Conservation (phyloP, 2,797 vertebrate species). For the Percopsis omiscomaycus region DNA sequence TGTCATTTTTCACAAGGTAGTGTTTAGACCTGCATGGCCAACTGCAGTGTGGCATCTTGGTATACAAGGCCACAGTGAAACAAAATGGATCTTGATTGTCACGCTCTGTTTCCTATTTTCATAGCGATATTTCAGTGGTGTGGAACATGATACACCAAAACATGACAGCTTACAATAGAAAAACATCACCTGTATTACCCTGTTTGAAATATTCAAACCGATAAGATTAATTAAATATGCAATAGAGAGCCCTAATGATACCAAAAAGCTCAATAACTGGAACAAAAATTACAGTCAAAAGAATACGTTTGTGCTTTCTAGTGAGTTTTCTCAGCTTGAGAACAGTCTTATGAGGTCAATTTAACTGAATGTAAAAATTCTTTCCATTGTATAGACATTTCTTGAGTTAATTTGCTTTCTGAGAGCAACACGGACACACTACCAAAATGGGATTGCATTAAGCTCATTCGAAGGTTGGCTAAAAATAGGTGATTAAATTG, state of each 20-base stretch:
- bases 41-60: constrained; percentile 37
- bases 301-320: too few relatives aligned
- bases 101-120: constrained; percentile 58
- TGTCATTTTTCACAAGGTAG: constrained; percentile 47
- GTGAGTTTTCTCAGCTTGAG: too few relatives aligned
- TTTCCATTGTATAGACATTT: constrained; percentile 18
- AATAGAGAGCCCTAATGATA: too few relatives aligned
- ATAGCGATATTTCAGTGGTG: constrained; percentile 62
- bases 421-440: constrained; percentile 16
- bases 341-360: too few relatives aligned
- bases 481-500: constrained; percentile 49
- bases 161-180: constrained; percentile 58
- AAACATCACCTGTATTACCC: constrained; percentile 78
- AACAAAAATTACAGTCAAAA: too few relatives aligned
- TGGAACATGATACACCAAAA: constrained; percentile 75
- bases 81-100: constrained; percentile 57
- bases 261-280: too few relatives aligned
- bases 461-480: constrained; percentile 46
- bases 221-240: constrained; percentile 20
- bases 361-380: not conserved
- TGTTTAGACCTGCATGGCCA: constrained; percentile 12
- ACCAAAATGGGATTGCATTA: constrained; percentile 33
- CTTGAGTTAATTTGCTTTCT: constrained; percentile 39
- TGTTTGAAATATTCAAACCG: constrained; percentile 74
- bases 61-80: constrained; percentile 60